A percentile compares a stretch with the other conserved stretches of the same genome.
These are phyloP conservation scores for Hypomesus transpacificus DNA, from an alignment of 2,113 vertebrate species.

Conservation along the genomic window DNA sequence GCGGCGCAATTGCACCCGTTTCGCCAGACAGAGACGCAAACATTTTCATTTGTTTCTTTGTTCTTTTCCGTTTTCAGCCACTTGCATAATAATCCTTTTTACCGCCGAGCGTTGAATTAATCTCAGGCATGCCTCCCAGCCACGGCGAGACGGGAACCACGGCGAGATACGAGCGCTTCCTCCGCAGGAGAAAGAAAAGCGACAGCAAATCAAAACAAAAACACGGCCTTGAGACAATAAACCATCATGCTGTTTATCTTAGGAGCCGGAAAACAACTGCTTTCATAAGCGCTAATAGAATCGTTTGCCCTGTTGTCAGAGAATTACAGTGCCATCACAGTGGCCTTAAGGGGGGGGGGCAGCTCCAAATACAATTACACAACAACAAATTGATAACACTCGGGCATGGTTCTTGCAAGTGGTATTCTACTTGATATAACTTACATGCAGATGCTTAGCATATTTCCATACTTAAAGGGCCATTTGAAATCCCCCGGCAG, in stretches of 20 bases:
- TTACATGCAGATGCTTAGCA: not conserved
- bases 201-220: not conserved
- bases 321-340: slow-evolving; percentile 26
- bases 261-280: slow-evolving; percentile 12
- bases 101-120: slow-evolving; percentile 43
- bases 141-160: not conserved
- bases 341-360: slow-evolving; percentile 19
- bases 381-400: slow-evolving; percentile 22
- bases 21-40: too few relatives aligned
- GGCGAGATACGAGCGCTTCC: slow-evolving; percentile 15
- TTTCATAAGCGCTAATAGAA: slow-evolving; percentile 37
- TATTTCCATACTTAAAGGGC: too few relatives aligned
- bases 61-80: slow-evolving; percentile 21
- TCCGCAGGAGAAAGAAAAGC: not conserved
- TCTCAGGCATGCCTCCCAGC: slow-evolving; percentile 19
- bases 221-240: slow-evolving; percentile 10
- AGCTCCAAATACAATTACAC: slow-evolving; percentile 52
- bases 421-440: slow-evolving; percentile 45
- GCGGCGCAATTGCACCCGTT: not conserved
- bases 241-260: slow-evolving; percentile 16
- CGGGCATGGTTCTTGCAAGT: slow-evolving; percentile 10
- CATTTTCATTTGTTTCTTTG: slow-evolving; percentile 18
- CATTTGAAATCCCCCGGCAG: too few relatives aligned
- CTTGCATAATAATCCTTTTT: slow-evolving; percentile 20
- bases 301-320: slow-evolving; percentile 27